These are phyloP conservation scores for Squalus acanthias DNA, from an alignment of 2,797 vertebrate genomes.

Conservation along the genomic window DNA sequence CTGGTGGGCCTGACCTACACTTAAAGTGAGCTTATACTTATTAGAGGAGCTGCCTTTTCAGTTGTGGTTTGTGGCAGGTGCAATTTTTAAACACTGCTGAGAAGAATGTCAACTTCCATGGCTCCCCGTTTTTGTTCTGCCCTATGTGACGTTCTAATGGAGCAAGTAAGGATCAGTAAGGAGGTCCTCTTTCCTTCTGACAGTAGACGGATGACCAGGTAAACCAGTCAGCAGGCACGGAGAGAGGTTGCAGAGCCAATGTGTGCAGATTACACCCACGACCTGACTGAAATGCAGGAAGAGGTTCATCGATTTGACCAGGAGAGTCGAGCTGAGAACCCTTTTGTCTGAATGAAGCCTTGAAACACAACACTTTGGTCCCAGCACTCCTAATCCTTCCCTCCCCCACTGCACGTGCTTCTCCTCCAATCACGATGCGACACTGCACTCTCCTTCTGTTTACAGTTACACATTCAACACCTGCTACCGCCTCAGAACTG, in stretches of 20 bases:
- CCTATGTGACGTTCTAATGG: background rate
- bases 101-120: background rate
- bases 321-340: background rate
- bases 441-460: background rate
- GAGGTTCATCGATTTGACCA: background rate
- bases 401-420: background rate
- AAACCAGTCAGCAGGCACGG: background rate
- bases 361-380: background rate
- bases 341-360: background rate
- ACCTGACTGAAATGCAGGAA: background rate
- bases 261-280: background rate
- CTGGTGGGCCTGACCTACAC: background rate
- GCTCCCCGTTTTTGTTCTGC: background rate
- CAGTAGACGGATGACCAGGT: background rate
- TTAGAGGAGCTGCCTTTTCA: background rate
- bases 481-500: background rate
- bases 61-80: background rate
- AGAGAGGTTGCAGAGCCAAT: background rate
- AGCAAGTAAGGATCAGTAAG: background rate
- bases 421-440: background rate
- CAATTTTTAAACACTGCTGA: background rate
- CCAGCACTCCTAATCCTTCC: background rate
- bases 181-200: background rate
- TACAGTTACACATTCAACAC: background rate
- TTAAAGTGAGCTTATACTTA: background rate